phyloP scores from a whole-genome alignment of 2,888 invertebrate species.

The Deilephila elpenor region DNA sequence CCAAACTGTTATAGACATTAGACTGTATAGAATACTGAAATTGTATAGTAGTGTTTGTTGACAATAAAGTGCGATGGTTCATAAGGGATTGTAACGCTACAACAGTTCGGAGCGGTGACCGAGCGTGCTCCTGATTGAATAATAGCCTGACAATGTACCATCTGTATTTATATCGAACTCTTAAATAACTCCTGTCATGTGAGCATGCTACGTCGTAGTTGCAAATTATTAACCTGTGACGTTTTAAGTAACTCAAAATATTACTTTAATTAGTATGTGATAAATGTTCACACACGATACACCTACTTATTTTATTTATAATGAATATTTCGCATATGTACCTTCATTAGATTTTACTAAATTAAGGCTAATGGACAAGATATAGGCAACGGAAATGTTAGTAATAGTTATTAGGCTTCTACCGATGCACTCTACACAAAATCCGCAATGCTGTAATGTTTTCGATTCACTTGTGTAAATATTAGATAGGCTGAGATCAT shows the following conservation, averaged over 20 bases:
- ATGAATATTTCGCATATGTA: too few species aligned
- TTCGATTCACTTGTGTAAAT: background rate
- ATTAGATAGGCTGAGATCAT: background rate
- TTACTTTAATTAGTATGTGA: background rate
- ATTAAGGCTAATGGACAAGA: too few species aligned
- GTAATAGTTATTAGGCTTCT: too few species aligned
- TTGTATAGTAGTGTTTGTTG: slow-evolving; percentile 14
- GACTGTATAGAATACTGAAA: background rate
- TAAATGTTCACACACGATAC: too few species aligned
- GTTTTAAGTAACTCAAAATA: background rate
- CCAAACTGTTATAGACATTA: too few species aligned
- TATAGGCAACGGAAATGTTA: too few species aligned
- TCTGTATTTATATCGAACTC: slow-evolving; percentile 28
- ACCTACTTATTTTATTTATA: too few species aligned
- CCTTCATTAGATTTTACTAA: too few species aligned
- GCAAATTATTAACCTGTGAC: background rate
- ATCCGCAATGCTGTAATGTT: background rate
- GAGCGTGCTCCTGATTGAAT: slow-evolving; percentile 30
- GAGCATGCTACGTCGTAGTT: slow-evolving; percentile 11
- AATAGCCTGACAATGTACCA: slow-evolving; percentile 30
- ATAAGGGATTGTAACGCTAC: slow-evolving; percentile 1
- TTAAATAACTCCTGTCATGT: slow-evolving; percentile 23
- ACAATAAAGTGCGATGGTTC: slow-evolving; percentile 18
- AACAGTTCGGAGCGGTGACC: slow-evolving; percentile 16
- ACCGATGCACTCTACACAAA: too few species aligned